Percentiles rank a stretch among this genome's conserved stretches.
These are phyloP conservation scores for Pachypsylla venusta DNA, from an alignment of 1,140 invertebrate genomes.

Conservation along the genomic window DNA sequence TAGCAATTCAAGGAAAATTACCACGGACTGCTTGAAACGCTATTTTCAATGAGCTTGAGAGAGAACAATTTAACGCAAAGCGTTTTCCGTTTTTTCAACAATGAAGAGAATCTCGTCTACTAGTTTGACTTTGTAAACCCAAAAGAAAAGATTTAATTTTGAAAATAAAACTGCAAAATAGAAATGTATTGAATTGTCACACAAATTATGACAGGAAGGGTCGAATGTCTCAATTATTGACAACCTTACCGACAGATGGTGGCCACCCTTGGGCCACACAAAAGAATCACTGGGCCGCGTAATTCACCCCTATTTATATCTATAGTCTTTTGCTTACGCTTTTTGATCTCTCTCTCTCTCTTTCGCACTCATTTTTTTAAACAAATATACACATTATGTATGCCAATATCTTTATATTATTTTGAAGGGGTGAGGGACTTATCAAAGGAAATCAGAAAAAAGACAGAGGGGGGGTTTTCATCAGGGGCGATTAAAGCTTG, in stretches of 20 bases:
- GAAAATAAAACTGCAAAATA: no score
- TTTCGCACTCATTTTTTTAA: not conserved
- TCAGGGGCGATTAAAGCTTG: no score
- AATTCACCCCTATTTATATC: not conserved
- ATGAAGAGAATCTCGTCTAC: no score
- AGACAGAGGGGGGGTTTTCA: no score
- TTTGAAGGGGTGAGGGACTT: slow-evolving; percentile 2
- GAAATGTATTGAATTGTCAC: no score
- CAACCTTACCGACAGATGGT: slow-evolving; percentile 7
- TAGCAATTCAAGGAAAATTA: no score
- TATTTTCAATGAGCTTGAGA: no score
- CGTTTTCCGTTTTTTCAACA: no score
- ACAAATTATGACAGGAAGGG: not conserved
- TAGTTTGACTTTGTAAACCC: no score
- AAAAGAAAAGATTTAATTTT: no score
- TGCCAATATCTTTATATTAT: slow-evolving; percentile 3
- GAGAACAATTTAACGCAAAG: no score
- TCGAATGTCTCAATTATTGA: not conserved
- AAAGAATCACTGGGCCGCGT: slow-evolving; percentile 8
- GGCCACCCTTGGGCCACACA: slow-evolving; percentile 6
- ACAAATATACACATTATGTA: slow-evolving; percentile 5
- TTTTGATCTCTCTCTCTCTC: not conserved
- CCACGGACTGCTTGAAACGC: no score
- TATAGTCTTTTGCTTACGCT: slow-evolving; percentile 6
- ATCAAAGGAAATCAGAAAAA: slow-evolving; percentile 1